Conservation (phyloP, 2,797 vertebrate genomes). For the Darevskia mixta region DNA sequence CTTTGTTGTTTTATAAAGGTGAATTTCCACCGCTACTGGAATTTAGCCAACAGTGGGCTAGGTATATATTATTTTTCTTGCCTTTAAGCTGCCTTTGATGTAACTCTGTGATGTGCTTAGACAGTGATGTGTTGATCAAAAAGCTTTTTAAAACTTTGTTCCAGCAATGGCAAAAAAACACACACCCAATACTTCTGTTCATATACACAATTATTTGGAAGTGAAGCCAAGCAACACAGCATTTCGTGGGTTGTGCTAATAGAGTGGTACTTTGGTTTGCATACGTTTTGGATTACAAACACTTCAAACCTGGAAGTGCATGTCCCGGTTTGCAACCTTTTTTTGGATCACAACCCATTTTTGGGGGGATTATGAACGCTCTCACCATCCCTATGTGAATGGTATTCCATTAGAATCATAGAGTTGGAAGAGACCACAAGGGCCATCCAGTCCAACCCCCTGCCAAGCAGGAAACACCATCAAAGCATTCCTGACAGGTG, state of each 20-base stretch:
- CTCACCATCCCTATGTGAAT: too few species aligned
- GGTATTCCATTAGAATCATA: too few species aligned
- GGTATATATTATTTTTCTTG: not conserved
- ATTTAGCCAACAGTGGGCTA: not conserved
- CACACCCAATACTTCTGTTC: not conserved
- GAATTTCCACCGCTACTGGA: not conserved
- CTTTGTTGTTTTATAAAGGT: not conserved
- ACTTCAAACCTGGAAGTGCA: too few species aligned
- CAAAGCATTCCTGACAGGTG: too few species aligned
- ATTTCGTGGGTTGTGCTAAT: not conserved
- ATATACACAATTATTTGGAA: not conserved
- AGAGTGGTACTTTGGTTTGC: too few species aligned
- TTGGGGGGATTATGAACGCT: too few species aligned
- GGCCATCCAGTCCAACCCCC: too few species aligned
- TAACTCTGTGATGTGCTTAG: constrained; percentile 5
- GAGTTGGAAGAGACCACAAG: too few species aligned
- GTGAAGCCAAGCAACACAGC: not conserved
- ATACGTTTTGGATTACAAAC: too few species aligned
- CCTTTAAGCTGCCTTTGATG: not conserved
- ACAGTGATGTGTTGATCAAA: not conserved
- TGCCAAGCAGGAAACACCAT: too few species aligned
- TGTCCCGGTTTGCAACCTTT: too few species aligned
- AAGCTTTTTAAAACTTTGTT: not conserved
- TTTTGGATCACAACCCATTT: too few species aligned
- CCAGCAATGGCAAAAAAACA: not conserved